Evolutionary conservation across 2,888 invertebrate species (phyloP).

Genomic region (Hedychridium roseum): DNA sequence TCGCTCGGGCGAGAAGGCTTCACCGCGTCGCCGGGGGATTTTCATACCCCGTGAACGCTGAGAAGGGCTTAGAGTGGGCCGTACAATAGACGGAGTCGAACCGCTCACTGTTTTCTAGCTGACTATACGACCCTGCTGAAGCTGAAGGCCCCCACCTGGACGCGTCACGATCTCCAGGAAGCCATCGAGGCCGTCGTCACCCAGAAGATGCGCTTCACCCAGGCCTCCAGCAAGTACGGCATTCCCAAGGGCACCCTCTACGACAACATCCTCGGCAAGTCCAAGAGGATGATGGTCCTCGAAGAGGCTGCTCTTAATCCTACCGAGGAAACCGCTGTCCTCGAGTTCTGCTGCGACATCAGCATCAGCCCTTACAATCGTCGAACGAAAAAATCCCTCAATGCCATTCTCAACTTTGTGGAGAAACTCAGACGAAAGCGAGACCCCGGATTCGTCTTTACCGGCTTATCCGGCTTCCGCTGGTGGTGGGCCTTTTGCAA

Average conservation of each 20-base stretch:
- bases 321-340: conserved; percentile 71
- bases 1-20: too few species aligned
- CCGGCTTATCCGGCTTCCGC: conserved; percentile 76
- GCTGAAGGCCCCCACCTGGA: conserved; percentile 80
- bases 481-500: conserved; percentile 89
- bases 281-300: conserved; percentile 78
- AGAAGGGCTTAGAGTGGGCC: too few species aligned
- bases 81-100: conserved; percentile 37
- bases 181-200: conserved; percentile 79
- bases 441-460: conserved; percentile 73
- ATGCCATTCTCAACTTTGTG: conserved; percentile 72
- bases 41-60: too few species aligned
- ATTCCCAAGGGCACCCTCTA: conserved; percentile 82
- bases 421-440: conserved; percentile 69
- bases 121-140: conserved; percentile 74
- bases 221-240: conserved; percentile 75
- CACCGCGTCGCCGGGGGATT: too few species aligned
- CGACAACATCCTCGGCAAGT: conserved; percentile 80
- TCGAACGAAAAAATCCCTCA: conserved; percentile 74
- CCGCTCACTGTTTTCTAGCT: conserved; percentile 61
- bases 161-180: conserved; percentile 76
- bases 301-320: conserved; percentile 73
- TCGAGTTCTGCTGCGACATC: conserved; percentile 79
- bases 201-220: conserved; percentile 80
- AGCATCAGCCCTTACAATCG: conserved; percentile 76